These are phyloP conservation scores for Sciaenops ocellatus DNA, from an alignment of 2,797 vertebrate species.

Conservation along the genomic window DNA sequence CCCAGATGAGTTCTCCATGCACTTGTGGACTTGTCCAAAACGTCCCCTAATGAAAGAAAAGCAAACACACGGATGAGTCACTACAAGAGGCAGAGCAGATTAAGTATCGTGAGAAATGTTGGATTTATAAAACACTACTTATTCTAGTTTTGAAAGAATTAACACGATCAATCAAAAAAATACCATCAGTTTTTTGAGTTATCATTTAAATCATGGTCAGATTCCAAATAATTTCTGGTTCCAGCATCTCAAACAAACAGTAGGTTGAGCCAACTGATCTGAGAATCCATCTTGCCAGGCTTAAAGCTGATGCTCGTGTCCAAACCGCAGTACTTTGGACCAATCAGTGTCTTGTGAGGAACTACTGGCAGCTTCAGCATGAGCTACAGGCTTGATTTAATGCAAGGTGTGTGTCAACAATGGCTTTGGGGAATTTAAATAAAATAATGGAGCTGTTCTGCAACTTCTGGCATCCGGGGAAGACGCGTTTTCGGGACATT, in stretches of 20 bases:
- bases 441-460: too few species aligned
- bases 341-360: too few species aligned
- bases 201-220: neutral
- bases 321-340: too few species aligned
- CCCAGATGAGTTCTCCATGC: conserved; percentile 93
- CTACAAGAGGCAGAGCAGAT: neutral
- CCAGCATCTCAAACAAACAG: neutral
- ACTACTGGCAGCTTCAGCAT: too few species aligned
- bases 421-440: too few species aligned
- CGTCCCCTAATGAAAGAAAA: conserved; percentile 87
- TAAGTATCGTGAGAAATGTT: conserved; percentile 9
- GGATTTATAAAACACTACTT: neutral
- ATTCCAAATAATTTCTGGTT: neutral
- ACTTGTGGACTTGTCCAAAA: conserved; percentile 97
- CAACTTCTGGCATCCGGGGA: too few species aligned
- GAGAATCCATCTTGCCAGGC: too few species aligned
- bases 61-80: neutral
- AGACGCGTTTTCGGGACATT: too few species aligned
- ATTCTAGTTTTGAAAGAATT: neutral
- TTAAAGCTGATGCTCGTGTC: too few species aligned
- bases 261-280: too few species aligned
- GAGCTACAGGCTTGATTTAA: too few species aligned
- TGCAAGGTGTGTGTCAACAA: too few species aligned
- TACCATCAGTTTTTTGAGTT: neutral
- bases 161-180: neutral